Base-by-base conservation (phyloP, 2,113 vertebrate species). In the Chamaea fasciata region DNA sequence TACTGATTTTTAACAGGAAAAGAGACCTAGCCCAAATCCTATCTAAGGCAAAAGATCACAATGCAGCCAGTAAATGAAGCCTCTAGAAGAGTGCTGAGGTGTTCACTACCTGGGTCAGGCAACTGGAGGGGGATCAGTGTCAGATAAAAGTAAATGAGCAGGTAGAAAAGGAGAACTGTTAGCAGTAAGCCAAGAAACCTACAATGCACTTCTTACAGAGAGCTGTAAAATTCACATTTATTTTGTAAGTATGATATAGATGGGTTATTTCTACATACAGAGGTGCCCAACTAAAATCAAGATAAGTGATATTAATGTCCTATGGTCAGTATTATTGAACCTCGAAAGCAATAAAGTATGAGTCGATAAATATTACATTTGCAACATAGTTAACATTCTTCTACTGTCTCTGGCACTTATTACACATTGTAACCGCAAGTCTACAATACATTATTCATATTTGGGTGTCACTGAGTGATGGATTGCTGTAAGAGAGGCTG, bases 391-490 rank as follows among this genome's bases (percentile, higher is more conserved):
- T 98, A 98, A 98, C 97, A 98, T 98, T 98, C 98, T 97, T 97
- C 97, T 96, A 97, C 98, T 97, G 97, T 98, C 98, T 98, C 97
- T 94, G 94, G 97, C 97, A 97, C 98, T 98, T 98, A 98, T 98
- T 98, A 98, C 98, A 98, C 96, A 98, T 97, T 97, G 98, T 98
- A 98, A 98, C 97, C 68, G 46, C 97, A 98, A 98, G 97, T 98
- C 97, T 97, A 98, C 98, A 98, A 98, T 98, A 98, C 98, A 98
- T 98, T 98, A 98, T 98, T 98, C 98, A 98, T 98, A 98, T 98
- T 98, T 97, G 97, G 97, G 97, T 98, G 98, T 98, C 98, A 98
- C 96, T 94, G 96, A 97, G 97, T 98, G 98, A 98, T 98, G 98
- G 98, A 98, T 98, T 98, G 97, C 98, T 98, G 97, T 97, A 98